Conservation (phyloP, 2,113 vertebrate genomes). For the Atrichornis clamosus region DNA sequence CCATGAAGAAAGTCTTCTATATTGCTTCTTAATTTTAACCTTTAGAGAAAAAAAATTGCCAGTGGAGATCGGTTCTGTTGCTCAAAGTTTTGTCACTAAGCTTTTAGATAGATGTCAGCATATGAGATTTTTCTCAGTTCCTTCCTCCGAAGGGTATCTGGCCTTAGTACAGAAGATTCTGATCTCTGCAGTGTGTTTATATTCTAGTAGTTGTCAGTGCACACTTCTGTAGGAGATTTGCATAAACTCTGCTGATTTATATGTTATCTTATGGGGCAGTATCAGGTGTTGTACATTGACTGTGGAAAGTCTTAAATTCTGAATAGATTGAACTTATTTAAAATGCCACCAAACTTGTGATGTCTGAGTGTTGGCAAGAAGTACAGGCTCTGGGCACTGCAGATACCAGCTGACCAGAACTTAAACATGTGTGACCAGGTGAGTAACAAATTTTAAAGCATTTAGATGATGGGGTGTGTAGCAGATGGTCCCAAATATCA, state of each 20-base stretch:
- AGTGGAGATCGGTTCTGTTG: background rate
- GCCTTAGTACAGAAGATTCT: background rate
- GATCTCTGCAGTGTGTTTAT: background rate
- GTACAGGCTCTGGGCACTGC: conserved; percentile 76
- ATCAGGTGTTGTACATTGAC: conserved; percentile 78
- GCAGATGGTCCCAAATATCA: background rate
- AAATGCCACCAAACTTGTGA: conserved; percentile 72
- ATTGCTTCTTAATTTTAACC: background rate
- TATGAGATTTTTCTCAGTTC: background rate
- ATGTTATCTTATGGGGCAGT: conserved; percentile 33
- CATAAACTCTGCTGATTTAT: background rate
- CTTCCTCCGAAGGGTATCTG: background rate
- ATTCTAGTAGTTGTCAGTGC: background rate
- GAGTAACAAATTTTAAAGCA: conserved; percentile 13
- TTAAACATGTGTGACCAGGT: conserved; percentile 71
- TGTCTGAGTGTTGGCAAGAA: conserved; percentile 69
- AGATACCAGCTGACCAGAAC: conserved; percentile 65
- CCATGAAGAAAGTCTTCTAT: background rate
- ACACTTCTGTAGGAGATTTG: background rate
- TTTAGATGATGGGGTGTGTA: background rate
- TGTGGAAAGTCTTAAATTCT: conserved; percentile 80
- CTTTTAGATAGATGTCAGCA: background rate
- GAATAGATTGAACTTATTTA: conserved; percentile 70
- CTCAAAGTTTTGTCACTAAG: background rate
- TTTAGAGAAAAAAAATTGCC: background rate